These are phyloP conservation scores for Lepidonotus clava DNA, from an alignment of 2,888 invertebrate genomes.

Conservation along the genomic window DNA sequence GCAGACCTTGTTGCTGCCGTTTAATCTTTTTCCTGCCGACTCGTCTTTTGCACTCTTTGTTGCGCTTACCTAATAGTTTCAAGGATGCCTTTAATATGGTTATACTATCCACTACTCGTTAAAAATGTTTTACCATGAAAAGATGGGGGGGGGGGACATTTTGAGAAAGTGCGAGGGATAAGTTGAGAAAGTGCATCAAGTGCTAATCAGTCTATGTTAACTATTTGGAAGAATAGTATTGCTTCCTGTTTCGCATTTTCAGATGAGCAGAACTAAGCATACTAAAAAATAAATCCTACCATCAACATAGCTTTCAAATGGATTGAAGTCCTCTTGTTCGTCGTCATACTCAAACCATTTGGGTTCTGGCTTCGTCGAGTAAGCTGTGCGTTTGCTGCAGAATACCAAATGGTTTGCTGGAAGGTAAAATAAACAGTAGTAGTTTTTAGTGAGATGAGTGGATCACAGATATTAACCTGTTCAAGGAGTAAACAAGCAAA, in stretches of 20 bases:
- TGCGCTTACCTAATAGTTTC: too few relatives aligned
- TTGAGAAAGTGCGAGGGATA: background rate
- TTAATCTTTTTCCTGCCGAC: too few relatives aligned
- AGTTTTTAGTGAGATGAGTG: too few relatives aligned
- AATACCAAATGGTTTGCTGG: conserved; percentile 77
- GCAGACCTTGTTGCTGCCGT: too few relatives aligned
- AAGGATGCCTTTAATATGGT: too few relatives aligned
- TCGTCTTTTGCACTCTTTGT: too few relatives aligned
- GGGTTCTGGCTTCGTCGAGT: conserved; percentile 66
- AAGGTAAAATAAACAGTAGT: conserved; percentile 60
- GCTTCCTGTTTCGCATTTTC: background rate
- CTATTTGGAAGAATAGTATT: background rate
- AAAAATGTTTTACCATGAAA: background rate
- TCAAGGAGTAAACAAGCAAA: too few relatives aligned
- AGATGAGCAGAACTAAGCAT: background rate
- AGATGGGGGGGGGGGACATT: background rate
- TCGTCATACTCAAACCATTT: conserved; percentile 61
- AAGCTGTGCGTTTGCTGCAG: conserved; percentile 75
- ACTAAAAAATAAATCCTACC: conserved; percentile 55
- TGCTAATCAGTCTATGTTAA: background rate
- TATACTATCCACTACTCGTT: background rate
- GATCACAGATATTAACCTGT: too few relatives aligned
- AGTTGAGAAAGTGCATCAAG: background rate
- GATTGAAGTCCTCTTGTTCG: conserved; percentile 62
- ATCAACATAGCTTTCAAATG: conserved; percentile 61